Evolutionary conservation across 2,113 vertebrate genomes (phyloP), one percentile per base, ranked within the genome.

Genomic region (Zootoca vivipara): DNA sequence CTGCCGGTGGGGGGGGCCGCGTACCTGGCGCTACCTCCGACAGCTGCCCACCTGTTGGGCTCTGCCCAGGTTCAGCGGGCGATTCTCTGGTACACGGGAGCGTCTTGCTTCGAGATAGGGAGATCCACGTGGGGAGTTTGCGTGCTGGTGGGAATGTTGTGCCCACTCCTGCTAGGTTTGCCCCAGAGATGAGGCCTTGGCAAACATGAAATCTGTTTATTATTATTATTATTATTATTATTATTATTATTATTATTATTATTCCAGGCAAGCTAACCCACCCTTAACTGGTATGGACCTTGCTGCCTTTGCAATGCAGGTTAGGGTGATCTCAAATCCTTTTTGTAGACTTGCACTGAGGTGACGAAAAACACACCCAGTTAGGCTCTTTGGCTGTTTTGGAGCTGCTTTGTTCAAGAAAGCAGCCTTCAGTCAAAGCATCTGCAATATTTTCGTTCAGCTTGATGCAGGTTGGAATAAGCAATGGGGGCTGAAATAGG

Each of bases 301-400:
- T 24, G 4, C 2, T 82, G 7, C 3, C 30, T 33, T 65, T 10
- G 4, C 8, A 0, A 7, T 1, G 10, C 5, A 30, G 5, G 7
- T 33, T 18, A 26, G 35, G 33, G 33, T 24, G 22, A 62, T 10
- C 6, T 4, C 4, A 5, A 2, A 30, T 77, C 28, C 42, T 73
- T 16, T 22, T 8, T 28, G 2, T 52, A 52, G 46, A 52, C 46
- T 52, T 52, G 46, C 46, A 12, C 46, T 52, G 46, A 52, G 46
- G 8, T 52, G 38, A 38, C 46, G 28, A 1, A 46, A 78, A 40
- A 3, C 16, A 9, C 8, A 4, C 5, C 15, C n/a, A 3, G 24
- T 72, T 58, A 3, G 33, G 24, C 38, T 12, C 15, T 38, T 78
- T 5, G 7, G 33, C 65, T 56, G 2, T 56, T 70, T 86, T 3